Percentiles rank a stretch among this genome's conserved stretches.
Evolutionary conservation across 2,888 invertebrate genomes (phyloP).

Genomic region (Lepidocyrtoides sp.): DNA sequence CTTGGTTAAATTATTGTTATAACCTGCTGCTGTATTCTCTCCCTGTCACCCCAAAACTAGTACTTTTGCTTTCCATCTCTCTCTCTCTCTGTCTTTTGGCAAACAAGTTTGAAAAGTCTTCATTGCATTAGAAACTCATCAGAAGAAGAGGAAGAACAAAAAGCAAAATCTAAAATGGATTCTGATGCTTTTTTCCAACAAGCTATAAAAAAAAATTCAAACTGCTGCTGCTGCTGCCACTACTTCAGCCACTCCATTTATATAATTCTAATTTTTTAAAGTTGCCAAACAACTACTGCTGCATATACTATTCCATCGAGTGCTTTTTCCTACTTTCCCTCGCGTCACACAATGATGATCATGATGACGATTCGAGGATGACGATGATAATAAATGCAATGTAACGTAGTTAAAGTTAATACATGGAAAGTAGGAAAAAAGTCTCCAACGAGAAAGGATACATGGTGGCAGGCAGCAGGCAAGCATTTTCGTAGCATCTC

Average conservation of each 20-base stretch:
- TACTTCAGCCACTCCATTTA: slow-evolving; percentile 40
- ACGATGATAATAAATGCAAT: too few relatives aligned
- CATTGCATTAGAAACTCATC: slow-evolving; percentile 70
- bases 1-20: slow-evolving; percentile 43
- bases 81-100: not conserved
- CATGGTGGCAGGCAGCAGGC: too few relatives aligned
- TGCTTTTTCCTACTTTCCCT: slow-evolving; percentile 26
- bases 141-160: slow-evolving; percentile 65
- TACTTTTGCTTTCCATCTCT: too few relatives aligned
- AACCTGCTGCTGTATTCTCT: slow-evolving; percentile 30
- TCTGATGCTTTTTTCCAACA: not conserved
- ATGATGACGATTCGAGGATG: too few relatives aligned
- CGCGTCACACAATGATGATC: too few relatives aligned
- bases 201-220: slow-evolving; percentile 18
- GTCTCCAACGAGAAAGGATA: not conserved
- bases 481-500: too few relatives aligned
- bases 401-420: too few relatives aligned
- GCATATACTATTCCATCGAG: slow-evolving; percentile 22
- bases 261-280: too few relatives aligned
- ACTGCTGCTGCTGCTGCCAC: not conserved
- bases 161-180: slow-evolving; percentile 53
- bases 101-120: slow-evolving; percentile 49
- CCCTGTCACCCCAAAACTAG: not conserved
- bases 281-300: too few relatives aligned
- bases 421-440: too few relatives aligned